phyloP scores from a whole-genome alignment of 2,888 invertebrate species.

The Schrankia costaestrigalis region DNA sequence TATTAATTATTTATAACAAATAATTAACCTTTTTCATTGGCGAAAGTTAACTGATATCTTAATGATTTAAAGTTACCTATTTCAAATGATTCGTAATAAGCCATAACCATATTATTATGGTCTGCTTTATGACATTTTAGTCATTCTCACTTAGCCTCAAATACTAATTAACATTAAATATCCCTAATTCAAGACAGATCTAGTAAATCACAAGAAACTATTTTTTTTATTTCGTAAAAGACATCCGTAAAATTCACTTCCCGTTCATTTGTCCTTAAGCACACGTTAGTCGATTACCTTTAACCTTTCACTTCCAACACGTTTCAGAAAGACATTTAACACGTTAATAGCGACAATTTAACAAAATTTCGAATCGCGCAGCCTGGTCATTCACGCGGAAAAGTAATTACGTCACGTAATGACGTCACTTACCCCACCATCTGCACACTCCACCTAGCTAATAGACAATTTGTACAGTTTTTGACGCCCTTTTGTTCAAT shows the following conservation, averaged over 20 bases:
- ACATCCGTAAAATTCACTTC: background rate
- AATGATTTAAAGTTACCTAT: too few species aligned
- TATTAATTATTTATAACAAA: background rate
- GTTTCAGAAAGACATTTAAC: constrained; percentile 71
- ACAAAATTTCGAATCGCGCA: constrained; percentile 64
- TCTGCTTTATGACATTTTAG: too few species aligned
- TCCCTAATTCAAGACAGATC: background rate
- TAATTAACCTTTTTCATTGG: too few species aligned
- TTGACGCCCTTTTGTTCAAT: constrained; percentile 50
- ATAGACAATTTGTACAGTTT: constrained; percentile 74
- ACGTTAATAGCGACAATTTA: constrained; percentile 74
- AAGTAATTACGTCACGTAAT: constrained; percentile 77
- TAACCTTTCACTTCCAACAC: constrained; percentile 44
- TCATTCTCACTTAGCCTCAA: too few species aligned
- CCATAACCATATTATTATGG: too few species aligned
- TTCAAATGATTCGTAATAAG: too few species aligned
- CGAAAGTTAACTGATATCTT: too few species aligned
- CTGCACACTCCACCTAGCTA: constrained; percentile 49
- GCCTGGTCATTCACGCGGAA: constrained; percentile 73
- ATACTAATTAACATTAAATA: too few species aligned
- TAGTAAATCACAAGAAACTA: background rate
- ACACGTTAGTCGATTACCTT: constrained; percentile 30
- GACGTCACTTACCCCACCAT: constrained; percentile 71
- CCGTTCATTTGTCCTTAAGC: constrained; percentile 7
- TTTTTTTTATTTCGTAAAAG: background rate